These are phyloP conservation scores for Corythornis vintsioides DNA, from an alignment of 2,113 vertebrate genomes.

Conservation along the genomic window DNA sequence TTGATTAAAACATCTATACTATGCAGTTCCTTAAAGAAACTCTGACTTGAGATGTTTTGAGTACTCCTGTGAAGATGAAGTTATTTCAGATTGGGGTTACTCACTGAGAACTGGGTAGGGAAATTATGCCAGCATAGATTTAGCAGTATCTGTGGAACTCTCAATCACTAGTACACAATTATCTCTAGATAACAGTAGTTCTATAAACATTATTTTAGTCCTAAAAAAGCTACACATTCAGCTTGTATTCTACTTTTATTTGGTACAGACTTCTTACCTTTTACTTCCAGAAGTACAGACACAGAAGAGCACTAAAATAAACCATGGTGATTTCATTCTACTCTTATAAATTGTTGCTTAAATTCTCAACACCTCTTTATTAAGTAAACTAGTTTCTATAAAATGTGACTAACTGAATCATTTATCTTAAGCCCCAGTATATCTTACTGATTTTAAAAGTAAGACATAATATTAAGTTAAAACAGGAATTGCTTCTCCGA, in stretches of 20 bases:
- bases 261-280: neutral
- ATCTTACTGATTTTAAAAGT: slow-evolving; percentile 9
- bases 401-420: neutral
- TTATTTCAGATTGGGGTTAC: neutral
- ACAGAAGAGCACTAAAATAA: neutral
- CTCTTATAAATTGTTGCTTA: neutral
- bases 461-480: neutral
- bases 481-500: neutral
- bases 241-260: neutral
- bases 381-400: slow-evolving; percentile 26
- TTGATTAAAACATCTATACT: neutral
- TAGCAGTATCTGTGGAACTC: neutral
- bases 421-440: neutral
- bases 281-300: neutral
- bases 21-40: neutral
- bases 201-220: neutral
- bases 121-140: neutral
- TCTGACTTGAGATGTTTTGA: neutral
- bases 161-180: neutral
- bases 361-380: neutral
- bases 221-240: neutral
- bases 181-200: neutral
- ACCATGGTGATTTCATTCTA: neutral
- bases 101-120: neutral
- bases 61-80: neutral